These are phyloP conservation scores for Tinamus guttatus DNA, from an alignment of 2,113 vertebrate species.

Conservation along the genomic window DNA sequence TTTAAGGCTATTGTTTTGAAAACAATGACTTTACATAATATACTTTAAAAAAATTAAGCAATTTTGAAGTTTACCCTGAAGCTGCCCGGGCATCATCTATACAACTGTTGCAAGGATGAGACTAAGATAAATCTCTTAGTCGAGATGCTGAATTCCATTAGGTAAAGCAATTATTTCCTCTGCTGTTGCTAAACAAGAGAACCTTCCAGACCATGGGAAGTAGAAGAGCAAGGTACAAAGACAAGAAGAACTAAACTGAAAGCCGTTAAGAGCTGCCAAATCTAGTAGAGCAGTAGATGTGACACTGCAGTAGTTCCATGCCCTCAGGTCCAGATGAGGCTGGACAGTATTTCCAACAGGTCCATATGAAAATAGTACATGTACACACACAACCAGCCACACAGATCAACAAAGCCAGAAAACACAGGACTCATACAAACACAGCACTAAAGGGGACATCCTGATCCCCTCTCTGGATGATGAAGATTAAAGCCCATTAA, in stretches of 20 bases:
- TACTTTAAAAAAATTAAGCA: not conserved
- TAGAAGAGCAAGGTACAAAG: not conserved
- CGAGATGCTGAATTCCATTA: not conserved
- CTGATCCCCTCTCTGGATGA: not conserved
- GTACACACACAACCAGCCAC: too few relatives aligned
- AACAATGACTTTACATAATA: not conserved
- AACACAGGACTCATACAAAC: not conserved
- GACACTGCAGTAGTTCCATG: not conserved
- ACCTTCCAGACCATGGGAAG: not conserved
- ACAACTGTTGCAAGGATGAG: not conserved
- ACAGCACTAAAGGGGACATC: not conserved
- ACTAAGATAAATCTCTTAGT: not conserved
- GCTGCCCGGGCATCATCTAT: fast-evolving
- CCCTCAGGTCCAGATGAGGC: not conserved
- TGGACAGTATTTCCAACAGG: not conserved
- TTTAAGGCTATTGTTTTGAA: not conserved
- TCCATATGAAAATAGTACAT: fast-evolving
- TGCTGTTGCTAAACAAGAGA: not conserved
- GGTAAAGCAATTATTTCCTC: not conserved
- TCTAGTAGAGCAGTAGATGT: not conserved
- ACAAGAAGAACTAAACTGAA: not conserved
- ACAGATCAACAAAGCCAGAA: not conserved
- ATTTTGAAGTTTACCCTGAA: not conserved
- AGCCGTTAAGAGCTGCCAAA: not conserved
- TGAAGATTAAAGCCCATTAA: not conserved